Percentiles rank a stretch among this genome's conserved stretches.
Evolutionary conservation across 2,797 vertebrate genomes (phyloP).

Genomic region (Sebastes elongatus): DNA sequence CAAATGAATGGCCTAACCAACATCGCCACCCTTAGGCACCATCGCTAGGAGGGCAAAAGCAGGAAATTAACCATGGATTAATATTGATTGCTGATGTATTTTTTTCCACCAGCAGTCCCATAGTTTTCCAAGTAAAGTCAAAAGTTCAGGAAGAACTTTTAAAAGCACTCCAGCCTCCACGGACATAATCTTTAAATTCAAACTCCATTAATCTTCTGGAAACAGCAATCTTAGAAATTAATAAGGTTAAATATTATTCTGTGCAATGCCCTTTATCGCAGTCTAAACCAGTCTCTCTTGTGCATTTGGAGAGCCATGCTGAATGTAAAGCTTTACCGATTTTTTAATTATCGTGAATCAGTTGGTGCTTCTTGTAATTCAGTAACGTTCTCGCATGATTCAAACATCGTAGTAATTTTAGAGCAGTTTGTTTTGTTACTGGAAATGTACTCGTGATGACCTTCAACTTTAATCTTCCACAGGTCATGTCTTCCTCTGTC

Average conservation of each 20-base stretch:
- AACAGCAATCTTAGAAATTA: not conserved
- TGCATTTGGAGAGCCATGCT: not conserved
- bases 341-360: not conserved
- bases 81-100: not conserved
- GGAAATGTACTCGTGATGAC: slow-evolving; percentile 28
- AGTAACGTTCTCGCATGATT: not conserved
- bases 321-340: not conserved
- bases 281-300: not conserved
- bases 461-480: slow-evolving; percentile 46
- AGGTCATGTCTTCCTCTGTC: slow-evolving; percentile 38
- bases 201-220: slow-evolving; percentile 1
- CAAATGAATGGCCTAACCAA: not conserved
- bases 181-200: slow-evolving; percentile 12
- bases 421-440: slow-evolving; percentile 4
- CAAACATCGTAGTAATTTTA: not conserved
- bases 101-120: not conserved
- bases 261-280: not conserved
- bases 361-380: not conserved
- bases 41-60: not conserved
- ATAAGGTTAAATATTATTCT: slow-evolving; percentile 24
- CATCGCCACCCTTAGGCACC: not conserved
- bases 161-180: not conserved
- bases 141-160: slow-evolving; percentile 25
- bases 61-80: not conserved
- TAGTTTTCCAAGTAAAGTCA: slow-evolving; percentile 3